Conservation (phyloP, 2,797 vertebrate genomes). For the Dallia pectoralis region DNA sequence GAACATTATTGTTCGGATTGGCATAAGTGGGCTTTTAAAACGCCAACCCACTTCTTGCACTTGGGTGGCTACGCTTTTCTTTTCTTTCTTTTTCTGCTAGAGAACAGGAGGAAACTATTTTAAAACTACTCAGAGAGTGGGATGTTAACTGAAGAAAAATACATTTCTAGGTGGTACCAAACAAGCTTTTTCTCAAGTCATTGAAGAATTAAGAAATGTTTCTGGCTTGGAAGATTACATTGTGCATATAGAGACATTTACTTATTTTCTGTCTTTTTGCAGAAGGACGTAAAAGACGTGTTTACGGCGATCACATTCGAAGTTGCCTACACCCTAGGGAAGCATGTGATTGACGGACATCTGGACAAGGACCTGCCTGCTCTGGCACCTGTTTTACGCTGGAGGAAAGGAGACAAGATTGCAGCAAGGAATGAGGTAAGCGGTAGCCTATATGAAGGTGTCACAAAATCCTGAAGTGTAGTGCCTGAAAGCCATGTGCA, state of each 20-base stretch:
- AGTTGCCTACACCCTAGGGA: conserved; percentile 84
- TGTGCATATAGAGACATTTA: not conserved
- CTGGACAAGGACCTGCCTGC: conserved; percentile 80
- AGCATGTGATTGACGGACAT: conserved; percentile 69
- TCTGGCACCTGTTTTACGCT: conserved; percentile 88
- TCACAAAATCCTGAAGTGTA: too few relatives aligned
- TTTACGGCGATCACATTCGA: conserved; percentile 94
- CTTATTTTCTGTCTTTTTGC: conserved; percentile 39
- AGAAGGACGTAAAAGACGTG: conserved; percentile 94
- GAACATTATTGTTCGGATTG: not conserved
- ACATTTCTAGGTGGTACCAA: not conserved
- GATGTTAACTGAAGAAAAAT: not conserved
- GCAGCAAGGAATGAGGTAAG: conserved; percentile 90
- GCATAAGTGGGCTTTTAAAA: not conserved
- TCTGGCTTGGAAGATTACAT: not conserved
- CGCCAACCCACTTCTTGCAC: not conserved
- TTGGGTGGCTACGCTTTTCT: not conserved
- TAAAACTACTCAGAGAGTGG: not conserved
- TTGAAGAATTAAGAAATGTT: not conserved
- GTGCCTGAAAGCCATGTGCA: too few relatives aligned
- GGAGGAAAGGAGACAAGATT: conserved; percentile 92
- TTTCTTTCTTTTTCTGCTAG: not conserved
- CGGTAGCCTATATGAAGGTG: not conserved
- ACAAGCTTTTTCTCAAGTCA: not conserved
- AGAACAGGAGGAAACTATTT: conserved; percentile 8